Base-by-base conservation (phyloP, 1,140 invertebrate genomes). In the Drosophila orosa region DNA sequence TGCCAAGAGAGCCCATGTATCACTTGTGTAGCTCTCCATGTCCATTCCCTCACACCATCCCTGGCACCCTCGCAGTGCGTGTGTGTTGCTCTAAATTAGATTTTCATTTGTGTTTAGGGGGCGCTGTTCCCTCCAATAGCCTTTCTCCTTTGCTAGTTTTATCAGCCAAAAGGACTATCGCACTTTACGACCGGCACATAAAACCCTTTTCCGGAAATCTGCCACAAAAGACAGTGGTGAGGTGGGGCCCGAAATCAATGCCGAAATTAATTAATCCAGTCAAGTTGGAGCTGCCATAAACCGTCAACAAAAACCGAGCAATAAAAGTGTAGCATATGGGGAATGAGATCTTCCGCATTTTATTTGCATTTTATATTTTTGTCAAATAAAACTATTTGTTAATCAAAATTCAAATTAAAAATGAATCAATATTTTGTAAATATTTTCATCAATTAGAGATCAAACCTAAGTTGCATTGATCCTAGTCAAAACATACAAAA, bases 51-150 rank as follows among this genome's bases (percentile, higher is more conserved):
- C 22, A 17, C 44, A 35, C 25, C 27, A 19, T 29, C 25, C 27
- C 25, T 29, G 19, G 15, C 40, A 40, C 5, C 15, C n/a, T 9
- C 15, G 44, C 31, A 57, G 44, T 72, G 84, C 73, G 73, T 89
- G 80, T 65, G 73, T 84, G 80, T 58, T 69, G 80, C 77, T 80
- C 68, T 62, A 87, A 87, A 87, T 87, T 87, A 89, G 84, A 89
- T 84, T 89, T 87, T 84, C 84, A 87, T 89, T 87, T 89, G 83
- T 37, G 44, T 56, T 55, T 13, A 33, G n/a, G 27, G 37, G 44
- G 27, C 47, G 24, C 35, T 63, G 62, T 72, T 73, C 50, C 65
- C 48, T 55, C 40, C 3, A 12, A 22, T 39, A 37, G 37, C 40
- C 25, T 12, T 19, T 44, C 52, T 13, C 33, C 54, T 22, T 27